Conservation (phyloP, 2,113 vertebrate species). For the Passerina amoena region DNA sequence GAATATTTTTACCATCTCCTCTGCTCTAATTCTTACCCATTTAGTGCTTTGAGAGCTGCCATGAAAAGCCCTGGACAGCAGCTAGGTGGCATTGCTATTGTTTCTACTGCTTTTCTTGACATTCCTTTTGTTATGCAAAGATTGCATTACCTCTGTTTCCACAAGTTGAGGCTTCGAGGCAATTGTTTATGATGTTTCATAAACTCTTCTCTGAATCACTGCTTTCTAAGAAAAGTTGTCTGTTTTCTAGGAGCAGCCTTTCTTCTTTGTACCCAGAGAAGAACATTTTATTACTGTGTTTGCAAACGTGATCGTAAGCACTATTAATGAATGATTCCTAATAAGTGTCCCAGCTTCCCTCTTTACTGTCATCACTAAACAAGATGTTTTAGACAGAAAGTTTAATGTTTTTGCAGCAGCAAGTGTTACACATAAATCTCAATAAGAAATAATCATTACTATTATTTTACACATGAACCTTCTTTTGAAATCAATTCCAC, state of each 20-base stretch:
- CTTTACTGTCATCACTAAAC: not conserved
- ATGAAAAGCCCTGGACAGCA: not conserved
- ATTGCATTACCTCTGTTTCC: not conserved
- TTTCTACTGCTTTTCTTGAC: not conserved
- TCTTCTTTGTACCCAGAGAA: not conserved
- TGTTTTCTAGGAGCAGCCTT: not conserved
- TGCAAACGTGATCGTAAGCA: not conserved
- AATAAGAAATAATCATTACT: not conserved
- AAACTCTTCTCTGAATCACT: not conserved
- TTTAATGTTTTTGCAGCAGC: not conserved
- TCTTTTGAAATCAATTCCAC: not conserved
- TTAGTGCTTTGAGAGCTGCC: not conserved
- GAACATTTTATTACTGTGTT: not conserved
- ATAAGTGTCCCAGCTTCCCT: not conserved
- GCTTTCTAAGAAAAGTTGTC: not conserved
- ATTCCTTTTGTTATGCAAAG: not conserved
- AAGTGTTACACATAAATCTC: not conserved
- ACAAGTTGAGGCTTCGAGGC: not conserved
- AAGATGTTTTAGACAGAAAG: not conserved
- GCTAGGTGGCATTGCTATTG: constrained; percentile 52
- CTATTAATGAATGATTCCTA: not conserved
- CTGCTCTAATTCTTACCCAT: not conserved
- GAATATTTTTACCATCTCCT: not conserved
- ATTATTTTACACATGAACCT: not conserved
- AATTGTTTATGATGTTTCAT: not conserved